A percentile compares a stretch with the other conserved stretches of the same genome.
These are phyloP conservation scores for Pseudorectes ferrugineus DNA, from an alignment of 2,113 vertebrate species.

Conservation along the genomic window DNA sequence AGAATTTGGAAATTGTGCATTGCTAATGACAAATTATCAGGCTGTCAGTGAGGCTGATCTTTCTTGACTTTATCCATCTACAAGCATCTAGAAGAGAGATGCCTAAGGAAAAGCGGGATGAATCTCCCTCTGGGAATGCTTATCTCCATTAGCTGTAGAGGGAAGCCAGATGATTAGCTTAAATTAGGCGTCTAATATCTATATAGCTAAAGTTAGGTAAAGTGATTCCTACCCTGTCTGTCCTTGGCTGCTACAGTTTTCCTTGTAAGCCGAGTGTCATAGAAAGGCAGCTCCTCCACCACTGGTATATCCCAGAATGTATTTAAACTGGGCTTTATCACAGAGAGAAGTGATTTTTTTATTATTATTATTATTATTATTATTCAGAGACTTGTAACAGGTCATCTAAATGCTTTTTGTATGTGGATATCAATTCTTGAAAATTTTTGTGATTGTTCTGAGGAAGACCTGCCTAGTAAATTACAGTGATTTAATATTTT, in stretches of 20 bases:
- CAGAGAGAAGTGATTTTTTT: background rate
- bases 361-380: background rate
- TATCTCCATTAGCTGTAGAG: constrained; percentile 1
- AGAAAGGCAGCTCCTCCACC: background rate
- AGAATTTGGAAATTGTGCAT: background rate
- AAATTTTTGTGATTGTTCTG: constrained; percentile 11
- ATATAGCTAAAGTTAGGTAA: background rate
- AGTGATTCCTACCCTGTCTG: background rate
- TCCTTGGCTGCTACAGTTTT: constrained; percentile 5
- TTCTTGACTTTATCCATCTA: background rate
- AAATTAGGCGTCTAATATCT: background rate
- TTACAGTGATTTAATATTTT: constrained; percentile 26
- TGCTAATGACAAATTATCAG: background rate
- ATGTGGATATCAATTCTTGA: constrained; percentile 16
- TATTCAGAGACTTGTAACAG: background rate
- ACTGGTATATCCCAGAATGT: background rate
- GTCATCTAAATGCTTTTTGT: constrained; percentile 22
- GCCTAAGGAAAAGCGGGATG: constrained; percentile 20
- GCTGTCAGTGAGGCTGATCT: background rate
- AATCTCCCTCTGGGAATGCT: constrained; percentile 19
- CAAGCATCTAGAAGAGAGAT: background rate
- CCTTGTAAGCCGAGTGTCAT: background rate
- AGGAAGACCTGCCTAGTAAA: constrained; percentile 44
- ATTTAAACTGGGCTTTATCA: constrained; percentile 7
- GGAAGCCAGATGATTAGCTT: constrained; percentile 40